Evolutionary conservation across 2,113 vertebrate genomes (phyloP).

Genomic region (Perca fluviatilis): DNA sequence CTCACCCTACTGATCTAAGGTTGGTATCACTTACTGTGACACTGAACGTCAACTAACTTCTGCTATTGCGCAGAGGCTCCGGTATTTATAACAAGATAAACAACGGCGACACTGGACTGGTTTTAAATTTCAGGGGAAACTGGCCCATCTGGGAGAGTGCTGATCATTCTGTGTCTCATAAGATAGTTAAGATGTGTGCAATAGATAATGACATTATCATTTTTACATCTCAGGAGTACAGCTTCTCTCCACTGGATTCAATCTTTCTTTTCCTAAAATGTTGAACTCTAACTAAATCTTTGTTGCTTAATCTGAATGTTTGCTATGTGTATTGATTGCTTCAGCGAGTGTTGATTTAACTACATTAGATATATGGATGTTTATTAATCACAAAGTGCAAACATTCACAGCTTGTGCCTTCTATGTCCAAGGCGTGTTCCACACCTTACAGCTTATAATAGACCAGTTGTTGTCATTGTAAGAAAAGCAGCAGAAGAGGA

Average conservation of each 20-base stretch:
- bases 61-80: not conserved
- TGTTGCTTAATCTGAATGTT: not conserved
- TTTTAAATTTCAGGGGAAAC: not conserved
- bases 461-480: not conserved
- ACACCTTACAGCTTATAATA: not conserved
- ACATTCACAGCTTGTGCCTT: not conserved
- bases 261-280: not conserved
- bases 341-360: not conserved
- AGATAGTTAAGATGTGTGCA: slow-evolving; percentile 8
- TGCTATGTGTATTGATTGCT: not conserved
- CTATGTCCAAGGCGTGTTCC: slow-evolving; percentile 1
- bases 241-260: not conserved
- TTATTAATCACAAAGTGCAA: slow-evolving; percentile 1
- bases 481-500: not conserved
- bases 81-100: slow-evolving; percentile 39
- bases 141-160: not conserved
- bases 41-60: slow-evolving; percentile 10
- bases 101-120: not conserved
- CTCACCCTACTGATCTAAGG: slow-evolving; percentile 5
- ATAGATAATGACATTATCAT: slow-evolving; percentile 3
- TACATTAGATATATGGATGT: not conserved
- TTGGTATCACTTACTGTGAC: slow-evolving; percentile 17
- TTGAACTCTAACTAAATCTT: not conserved
- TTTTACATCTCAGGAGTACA: slow-evolving; percentile 1
- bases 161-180: slow-evolving; percentile 13